Evolutionary conservation across 2,888 invertebrate genomes (phyloP).

Genomic region (Drosophila fungiperda): DNA sequence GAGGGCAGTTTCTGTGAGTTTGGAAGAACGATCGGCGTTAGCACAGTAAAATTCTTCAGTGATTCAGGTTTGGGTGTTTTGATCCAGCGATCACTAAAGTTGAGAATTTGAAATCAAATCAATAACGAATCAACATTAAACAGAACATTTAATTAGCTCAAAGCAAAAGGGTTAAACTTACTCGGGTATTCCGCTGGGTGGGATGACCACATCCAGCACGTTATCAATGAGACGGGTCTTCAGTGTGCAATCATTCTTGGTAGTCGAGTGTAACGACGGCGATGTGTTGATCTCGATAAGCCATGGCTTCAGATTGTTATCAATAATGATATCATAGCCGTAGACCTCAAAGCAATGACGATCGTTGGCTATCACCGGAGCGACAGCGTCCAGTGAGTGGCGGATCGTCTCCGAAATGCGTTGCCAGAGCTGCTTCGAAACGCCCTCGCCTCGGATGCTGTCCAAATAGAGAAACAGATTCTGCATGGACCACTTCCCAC

Average conservation of each 20-base stretch:
- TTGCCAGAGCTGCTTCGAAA: slow-evolving; percentile 94
- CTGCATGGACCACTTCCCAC: slow-evolving; percentile 97
- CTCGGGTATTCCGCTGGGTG: slow-evolving; percentile 95
- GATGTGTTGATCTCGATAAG: slow-evolving; percentile 97
- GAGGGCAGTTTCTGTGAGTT: neutral
- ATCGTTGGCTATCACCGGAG: slow-evolving; percentile 96
- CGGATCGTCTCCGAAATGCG: slow-evolving; percentile 96
- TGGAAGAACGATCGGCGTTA: slow-evolving; percentile 38
- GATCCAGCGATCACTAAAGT: slow-evolving; percentile 90
- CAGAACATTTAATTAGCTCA: neutral
- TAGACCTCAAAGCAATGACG: slow-evolving; percentile 92
- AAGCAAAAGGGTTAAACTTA: slow-evolving; percentile 42
- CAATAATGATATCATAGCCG: slow-evolving; percentile 97
- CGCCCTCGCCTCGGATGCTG: slow-evolving; percentile 94
- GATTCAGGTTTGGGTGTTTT: slow-evolving; percentile 91
- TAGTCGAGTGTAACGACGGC: slow-evolving; percentile 96
- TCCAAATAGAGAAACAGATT: slow-evolving; percentile 95
- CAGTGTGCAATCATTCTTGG: slow-evolving; percentile 96
- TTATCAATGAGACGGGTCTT: slow-evolving; percentile 97
- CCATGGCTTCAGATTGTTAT: slow-evolving; percentile 97
- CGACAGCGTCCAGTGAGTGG: slow-evolving; percentile 96
- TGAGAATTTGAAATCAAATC: neutral
- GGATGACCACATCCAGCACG: slow-evolving; percentile 94
- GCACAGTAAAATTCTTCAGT: slow-evolving; percentile 89
- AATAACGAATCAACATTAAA: neutral